These are phyloP conservation scores for Cottus gobio DNA, from an alignment of 2,113 vertebrate genomes.

Conservation along the genomic window DNA sequence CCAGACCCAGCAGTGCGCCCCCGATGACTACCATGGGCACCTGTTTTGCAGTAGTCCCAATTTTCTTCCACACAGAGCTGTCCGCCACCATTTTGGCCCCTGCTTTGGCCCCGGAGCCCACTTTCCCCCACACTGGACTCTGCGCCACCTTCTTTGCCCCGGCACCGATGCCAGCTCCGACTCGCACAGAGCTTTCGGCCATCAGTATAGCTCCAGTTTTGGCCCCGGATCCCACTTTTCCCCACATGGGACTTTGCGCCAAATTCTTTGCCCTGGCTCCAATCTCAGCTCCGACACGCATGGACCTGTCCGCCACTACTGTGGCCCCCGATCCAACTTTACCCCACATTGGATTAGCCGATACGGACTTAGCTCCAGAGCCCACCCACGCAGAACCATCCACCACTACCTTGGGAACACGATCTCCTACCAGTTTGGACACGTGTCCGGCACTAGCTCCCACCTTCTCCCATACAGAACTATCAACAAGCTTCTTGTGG, in stretches of 20 bases:
- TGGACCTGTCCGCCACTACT: slow-evolving; percentile 51
- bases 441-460: slow-evolving; percentile 57
- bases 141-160: slow-evolving; percentile 69
- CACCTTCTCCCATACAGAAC: slow-evolving; percentile 68
- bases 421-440: slow-evolving; percentile 62
- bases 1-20: slow-evolving; percentile 77
- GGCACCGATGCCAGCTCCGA: slow-evolving; percentile 55
- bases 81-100: slow-evolving; percentile 72
- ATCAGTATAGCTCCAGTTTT: slow-evolving; percentile 67
- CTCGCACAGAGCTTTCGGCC: slow-evolving; percentile 49
- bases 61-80: slow-evolving; percentile 73
- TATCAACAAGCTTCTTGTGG: slow-evolving; percentile 66
- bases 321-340: slow-evolving; percentile 69
- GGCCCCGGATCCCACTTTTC: slow-evolving; percentile 64
- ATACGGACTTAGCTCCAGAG: slow-evolving; percentile 64
- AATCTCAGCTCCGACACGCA: slow-evolving; percentile 51
- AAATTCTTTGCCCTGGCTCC: slow-evolving; percentile 63
- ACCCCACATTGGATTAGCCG: slow-evolving; percentile 66
- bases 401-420: slow-evolving; percentile 65
- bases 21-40: slow-evolving; percentile 68
- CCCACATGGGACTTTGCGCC: slow-evolving; percentile 70
- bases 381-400: slow-evolving; percentile 68
- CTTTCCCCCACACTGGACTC: slow-evolving; percentile 71
- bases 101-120: slow-evolving; percentile 66
- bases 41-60: slow-evolving; percentile 48